phyloP scores from a whole-genome alignment of 2,113 vertebrate species.

The Tetrao urogallus region DNA sequence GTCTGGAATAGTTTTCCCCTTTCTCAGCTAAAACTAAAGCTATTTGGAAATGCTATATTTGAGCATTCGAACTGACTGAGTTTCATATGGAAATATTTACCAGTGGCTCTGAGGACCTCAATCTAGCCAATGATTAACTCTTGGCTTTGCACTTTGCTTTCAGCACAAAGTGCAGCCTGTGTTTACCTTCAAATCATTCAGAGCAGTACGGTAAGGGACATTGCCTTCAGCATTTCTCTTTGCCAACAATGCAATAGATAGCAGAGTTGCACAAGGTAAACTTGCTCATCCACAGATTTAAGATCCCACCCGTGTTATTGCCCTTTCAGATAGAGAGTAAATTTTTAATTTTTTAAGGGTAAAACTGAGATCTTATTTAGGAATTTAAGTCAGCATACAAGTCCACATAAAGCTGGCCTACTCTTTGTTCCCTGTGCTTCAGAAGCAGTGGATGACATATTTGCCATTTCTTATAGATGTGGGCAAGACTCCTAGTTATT shows the following conservation, averaged over 20 bases:
- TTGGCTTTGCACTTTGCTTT: neutral
- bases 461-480: neutral
- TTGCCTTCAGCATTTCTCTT: neutral
- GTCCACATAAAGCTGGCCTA: neutral
- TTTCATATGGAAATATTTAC: neutral
- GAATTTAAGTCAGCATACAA: neutral
- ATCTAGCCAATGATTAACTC: neutral
- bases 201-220: neutral
- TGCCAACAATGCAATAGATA: neutral
- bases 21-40: neutral
- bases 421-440: neutral
- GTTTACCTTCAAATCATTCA: neutral
- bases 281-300: neutral
- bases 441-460: neutral
- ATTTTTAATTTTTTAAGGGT: neutral
- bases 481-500: neutral
- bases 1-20: neutral
- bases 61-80: accelerated
- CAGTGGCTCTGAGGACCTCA: neutral
- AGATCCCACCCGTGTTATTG: neutral
- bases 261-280: neutral
- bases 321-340: neutral
- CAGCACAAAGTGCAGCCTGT: neutral
- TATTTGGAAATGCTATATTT: neutral
- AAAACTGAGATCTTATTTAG: neutral